Conservation (phyloP, 92 coral and sea anemone species). For the Pocillopora grandis region DNA sequence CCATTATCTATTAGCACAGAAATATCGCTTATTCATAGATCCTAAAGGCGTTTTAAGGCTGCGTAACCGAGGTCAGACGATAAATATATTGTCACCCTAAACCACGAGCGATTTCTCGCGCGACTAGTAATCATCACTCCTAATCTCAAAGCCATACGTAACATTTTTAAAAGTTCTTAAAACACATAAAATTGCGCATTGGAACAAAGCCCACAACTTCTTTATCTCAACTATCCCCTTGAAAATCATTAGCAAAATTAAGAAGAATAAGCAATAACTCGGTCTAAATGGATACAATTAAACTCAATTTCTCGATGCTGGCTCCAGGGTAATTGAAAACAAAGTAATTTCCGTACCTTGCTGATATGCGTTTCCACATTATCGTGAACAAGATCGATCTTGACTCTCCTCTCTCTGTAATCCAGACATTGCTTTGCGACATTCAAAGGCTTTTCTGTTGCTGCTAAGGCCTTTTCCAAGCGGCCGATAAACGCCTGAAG, state of each 20-base stretch:
- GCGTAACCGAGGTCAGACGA: not conserved
- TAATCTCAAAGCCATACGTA: not conserved
- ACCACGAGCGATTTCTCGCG: not conserved
- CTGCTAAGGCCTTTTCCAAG: slow-evolving; percentile 91
- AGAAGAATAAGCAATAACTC: not conserved
- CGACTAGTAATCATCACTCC: not conserved
- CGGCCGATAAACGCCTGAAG: slow-evolving; percentile 95
- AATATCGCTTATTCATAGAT: not conserved
- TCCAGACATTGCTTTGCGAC: slow-evolving; percentile 87
- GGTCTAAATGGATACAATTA: not conserved
- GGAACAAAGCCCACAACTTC: not conserved
- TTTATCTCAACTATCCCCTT: not conserved
- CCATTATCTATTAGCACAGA: not conserved
- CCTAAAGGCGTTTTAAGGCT: not conserved
- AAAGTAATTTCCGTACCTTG: slow-evolving; percentile 61
- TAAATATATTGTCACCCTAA: not conserved
- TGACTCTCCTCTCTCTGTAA: slow-evolving; percentile 87
- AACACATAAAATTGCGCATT: not conserved
- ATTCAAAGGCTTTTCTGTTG: slow-evolving; percentile 90
- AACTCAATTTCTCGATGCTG: not conserved
- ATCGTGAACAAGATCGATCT: slow-evolving; percentile 93
- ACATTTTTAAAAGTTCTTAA: not conserved
- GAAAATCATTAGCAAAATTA: not conserved
- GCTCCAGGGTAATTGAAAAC: not conserved
- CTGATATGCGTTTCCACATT: slow-evolving; percentile 83